Percentiles rank a stretch among this genome's conserved stretches.
Conservation (phyloP, 1,140 invertebrate genomes). For the Halesus radiatus region DNA sequence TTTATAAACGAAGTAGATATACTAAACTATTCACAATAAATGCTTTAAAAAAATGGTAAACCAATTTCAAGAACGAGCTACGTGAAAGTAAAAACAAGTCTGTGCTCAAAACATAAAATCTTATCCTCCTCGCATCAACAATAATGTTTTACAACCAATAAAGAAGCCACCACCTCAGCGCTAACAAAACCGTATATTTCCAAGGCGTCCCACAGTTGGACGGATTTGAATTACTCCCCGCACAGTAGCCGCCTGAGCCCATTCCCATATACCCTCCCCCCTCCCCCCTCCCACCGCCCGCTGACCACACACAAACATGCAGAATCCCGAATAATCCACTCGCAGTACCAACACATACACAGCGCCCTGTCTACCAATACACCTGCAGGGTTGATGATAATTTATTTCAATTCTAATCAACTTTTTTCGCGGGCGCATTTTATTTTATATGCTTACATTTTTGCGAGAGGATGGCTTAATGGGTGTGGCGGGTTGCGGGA, state of each 20-base stretch:
- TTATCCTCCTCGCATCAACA: too few species aligned
- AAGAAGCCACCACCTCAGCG: too few species aligned
- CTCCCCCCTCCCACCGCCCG: not conserved
- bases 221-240: slow-evolving; percentile 21
- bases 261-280: slow-evolving; percentile 15
- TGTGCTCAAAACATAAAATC: too few species aligned
- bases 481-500: not conserved
- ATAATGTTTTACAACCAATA: too few species aligned
- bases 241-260: slow-evolving; percentile 25
- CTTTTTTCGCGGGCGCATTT: slow-evolving; percentile 57
- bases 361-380: slow-evolving; percentile 31
- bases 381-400: slow-evolving; percentile 53
- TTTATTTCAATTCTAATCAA: slow-evolving; percentile 58
- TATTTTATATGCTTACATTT: slow-evolving; percentile 56
- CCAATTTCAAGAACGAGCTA: too few species aligned
- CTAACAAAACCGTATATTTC: too few species aligned
- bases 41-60: too few species aligned
- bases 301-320: slow-evolving; percentile 44
- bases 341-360: slow-evolving; percentile 27
- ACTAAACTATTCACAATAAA: too few species aligned
- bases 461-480: slow-evolving; percentile 18
- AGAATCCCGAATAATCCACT: slow-evolving; percentile 32
- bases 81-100: too few species aligned
- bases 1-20: too few species aligned
- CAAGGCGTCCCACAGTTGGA: slow-evolving; percentile 37